A percentile compares a stretch with the other conserved stretches of the same genome.
These are phyloP conservation scores for Paratilapia polleni DNA, from an alignment of 2,113 vertebrate genomes.

Conservation along the genomic window DNA sequence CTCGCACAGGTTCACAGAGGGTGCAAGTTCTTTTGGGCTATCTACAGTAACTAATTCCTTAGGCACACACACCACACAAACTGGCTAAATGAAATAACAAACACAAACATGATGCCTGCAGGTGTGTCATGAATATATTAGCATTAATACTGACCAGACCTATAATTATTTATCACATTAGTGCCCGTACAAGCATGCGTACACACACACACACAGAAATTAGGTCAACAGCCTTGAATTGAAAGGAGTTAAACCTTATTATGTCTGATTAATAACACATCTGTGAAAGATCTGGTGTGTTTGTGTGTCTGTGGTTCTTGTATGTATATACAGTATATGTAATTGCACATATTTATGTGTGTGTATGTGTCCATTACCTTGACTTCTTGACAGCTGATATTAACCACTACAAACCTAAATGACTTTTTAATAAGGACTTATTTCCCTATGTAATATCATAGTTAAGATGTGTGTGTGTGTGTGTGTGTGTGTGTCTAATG, in stretches of 20 bases:
- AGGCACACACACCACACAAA: not conserved
- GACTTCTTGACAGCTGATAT: constrained; percentile 70
- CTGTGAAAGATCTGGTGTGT: not conserved
- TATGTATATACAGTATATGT: constrained; percentile 5
- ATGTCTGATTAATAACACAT: constrained; percentile 68
- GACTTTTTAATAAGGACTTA: constrained; percentile 68
- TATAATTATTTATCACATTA: constrained; percentile 78
- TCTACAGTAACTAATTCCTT: constrained; percentile 32
- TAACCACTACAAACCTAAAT: constrained; percentile 73
- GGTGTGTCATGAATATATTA: constrained; percentile 77
- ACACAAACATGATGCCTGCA: constrained; percentile 71
- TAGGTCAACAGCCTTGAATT: constrained; percentile 74
- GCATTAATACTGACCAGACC: constrained; percentile 75
- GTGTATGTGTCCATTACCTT: constrained; percentile 24
- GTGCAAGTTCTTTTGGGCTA: constrained; percentile 22
- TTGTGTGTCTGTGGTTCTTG: not conserved
- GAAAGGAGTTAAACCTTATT: constrained; percentile 64
- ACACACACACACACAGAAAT: constrained; percentile 47
- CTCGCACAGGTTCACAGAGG: not conserved
- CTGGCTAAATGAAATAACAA: constrained; percentile 65
- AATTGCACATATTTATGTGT: constrained; percentile 6
- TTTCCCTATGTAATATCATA: constrained; percentile 69
- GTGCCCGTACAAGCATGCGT: constrained; percentile 6
- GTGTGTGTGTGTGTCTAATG: not conserved
- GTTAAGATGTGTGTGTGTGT: not conserved